These are phyloP conservation scores for Capricornis sumatraensis DNA, from an alignment of 2,113 vertebrate genomes.

Conservation along the genomic window DNA sequence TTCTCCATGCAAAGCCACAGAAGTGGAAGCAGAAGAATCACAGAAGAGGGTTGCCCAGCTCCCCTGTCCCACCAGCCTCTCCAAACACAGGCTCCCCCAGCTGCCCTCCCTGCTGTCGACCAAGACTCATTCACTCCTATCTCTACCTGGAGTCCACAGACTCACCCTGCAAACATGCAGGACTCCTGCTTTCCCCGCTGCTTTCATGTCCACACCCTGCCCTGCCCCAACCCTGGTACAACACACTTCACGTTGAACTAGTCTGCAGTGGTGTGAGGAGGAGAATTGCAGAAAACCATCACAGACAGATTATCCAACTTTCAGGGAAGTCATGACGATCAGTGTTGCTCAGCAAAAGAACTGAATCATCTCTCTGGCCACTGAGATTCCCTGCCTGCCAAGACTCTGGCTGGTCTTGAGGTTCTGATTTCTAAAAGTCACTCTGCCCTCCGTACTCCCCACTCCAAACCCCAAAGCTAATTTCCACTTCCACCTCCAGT, in stretches of 20 bases:
- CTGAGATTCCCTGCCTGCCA: neutral
- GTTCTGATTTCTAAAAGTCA: neutral
- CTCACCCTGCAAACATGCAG: neutral
- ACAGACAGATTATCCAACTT: neutral
- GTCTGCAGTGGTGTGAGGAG: neutral
- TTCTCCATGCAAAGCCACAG: neutral
- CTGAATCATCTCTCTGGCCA: neutral
- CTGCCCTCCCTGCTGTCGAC: too few species aligned
- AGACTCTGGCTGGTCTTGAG: neutral
- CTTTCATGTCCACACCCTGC: neutral
- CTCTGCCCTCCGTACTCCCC: rapidly evolving
- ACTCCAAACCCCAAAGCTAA: neutral
- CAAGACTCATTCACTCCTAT: rapidly evolving
- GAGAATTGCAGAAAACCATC: neutral
- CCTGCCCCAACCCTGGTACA: neutral
- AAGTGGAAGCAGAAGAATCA: neutral
- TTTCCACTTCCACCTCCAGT: neutral
- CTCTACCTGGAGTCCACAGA: neutral
- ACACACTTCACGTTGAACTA: neutral
- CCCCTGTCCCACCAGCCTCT: neutral
- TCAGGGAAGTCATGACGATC: neutral
- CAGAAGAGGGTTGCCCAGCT: neutral
- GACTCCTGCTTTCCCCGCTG: neutral
- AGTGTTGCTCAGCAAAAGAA: neutral
- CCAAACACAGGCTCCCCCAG: neutral